Conservation (phyloP, 1,140 invertebrate species). For the Anastrepha obliqua region DNA sequence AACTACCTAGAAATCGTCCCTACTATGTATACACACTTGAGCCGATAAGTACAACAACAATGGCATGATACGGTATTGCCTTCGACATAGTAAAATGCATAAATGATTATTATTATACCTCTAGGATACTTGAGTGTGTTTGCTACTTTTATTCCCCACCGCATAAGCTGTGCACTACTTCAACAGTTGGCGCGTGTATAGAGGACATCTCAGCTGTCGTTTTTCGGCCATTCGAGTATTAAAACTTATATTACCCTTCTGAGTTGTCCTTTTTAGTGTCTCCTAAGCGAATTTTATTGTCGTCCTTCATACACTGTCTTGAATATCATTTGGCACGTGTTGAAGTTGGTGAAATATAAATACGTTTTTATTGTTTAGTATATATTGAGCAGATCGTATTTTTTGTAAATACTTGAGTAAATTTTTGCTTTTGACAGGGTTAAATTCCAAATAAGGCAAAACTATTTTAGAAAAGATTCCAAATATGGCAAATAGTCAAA, state of each 20-base stretch:
- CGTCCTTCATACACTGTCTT: neutral
- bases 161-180: neutral
- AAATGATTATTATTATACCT: slow-evolving; percentile 43
- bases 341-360: neutral
- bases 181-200: neutral
- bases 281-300: neutral
- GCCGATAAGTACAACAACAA: neutral
- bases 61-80: slow-evolving; percentile 17
- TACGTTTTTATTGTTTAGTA: slow-evolving; percentile 15
- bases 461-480: neutral
- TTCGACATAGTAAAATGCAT: slow-evolving; percentile 30
- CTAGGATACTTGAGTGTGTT: neutral
- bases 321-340: slow-evolving; percentile 25
- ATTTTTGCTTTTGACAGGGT: slow-evolving; percentile 15
- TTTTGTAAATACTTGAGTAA: neutral
- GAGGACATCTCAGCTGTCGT: neutral
- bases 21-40: neutral
- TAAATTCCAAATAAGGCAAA: neutral
- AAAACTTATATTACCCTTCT: neutral
- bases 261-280: neutral
- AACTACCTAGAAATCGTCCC: neutral
- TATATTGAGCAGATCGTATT: slow-evolving; percentile 17
- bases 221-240: neutral
- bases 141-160: neutral
- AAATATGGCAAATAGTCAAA: neutral